phyloP scores from a whole-genome alignment of 2,888 invertebrate species.

The Agrochola macilenta region DNA sequence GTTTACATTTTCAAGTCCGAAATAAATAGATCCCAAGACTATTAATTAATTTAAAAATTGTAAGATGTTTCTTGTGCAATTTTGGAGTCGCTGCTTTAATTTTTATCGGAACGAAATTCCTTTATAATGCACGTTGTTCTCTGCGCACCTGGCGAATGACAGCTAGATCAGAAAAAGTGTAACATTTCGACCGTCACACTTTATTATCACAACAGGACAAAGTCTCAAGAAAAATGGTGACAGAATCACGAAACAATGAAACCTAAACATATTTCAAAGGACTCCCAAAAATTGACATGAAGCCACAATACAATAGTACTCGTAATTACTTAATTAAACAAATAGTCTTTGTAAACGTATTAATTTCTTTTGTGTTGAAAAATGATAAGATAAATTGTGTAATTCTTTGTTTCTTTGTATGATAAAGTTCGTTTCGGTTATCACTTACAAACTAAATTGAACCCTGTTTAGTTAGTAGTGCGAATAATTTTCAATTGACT shows the following conservation, averaged over 20 bases:
- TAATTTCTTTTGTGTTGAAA: conserved; percentile 41
- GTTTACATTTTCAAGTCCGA: neutral
- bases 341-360: conserved; percentile 20
- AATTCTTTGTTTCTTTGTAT: conserved; percentile 58
- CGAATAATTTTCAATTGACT: conserved; percentile 45
- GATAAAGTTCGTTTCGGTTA: conserved; percentile 26
- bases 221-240: neutral
- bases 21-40: no score
- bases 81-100: neutral
- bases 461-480: conserved; percentile 2
- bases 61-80: neutral
- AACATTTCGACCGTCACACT: no score
- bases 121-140: no score
- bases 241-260: neutral
- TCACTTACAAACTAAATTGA: conserved; percentile 19
- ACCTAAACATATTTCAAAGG: neutral
- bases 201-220: neutral
- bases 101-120: no score
- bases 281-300: neutral
- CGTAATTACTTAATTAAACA: conserved; percentile 19
- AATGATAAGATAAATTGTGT: conserved; percentile 50
- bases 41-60: no score
- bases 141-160: no score
- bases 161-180: no score
- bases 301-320: neutral